A percentile compares a stretch with the other conserved stretches of the same genome.
phyloP scores from a whole-genome alignment of 2,888 invertebrate species.

The Tinea trinotella region DNA sequence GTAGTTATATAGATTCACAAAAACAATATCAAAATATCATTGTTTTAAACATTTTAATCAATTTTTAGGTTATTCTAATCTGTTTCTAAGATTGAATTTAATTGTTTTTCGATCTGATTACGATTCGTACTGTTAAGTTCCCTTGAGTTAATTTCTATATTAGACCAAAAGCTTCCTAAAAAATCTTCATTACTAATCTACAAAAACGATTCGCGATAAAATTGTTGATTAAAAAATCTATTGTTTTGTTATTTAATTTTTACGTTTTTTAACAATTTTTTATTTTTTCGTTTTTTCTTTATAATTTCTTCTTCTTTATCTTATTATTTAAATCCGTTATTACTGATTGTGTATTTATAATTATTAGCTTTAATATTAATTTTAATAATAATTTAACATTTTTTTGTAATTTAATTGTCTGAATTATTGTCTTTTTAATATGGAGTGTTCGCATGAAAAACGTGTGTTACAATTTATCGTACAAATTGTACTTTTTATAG shows the following conservation, averaged over 20 bases:
- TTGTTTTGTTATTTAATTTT: slow-evolving; percentile 67
- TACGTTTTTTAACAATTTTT: slow-evolving; percentile 31
- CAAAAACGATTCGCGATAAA: not conserved
- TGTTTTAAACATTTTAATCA: too few species aligned
- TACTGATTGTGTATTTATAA: slow-evolving; percentile 56
- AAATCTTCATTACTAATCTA: too few species aligned
- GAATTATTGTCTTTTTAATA: slow-evolving; percentile 28
- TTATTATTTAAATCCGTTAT: not conserved
- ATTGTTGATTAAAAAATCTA: slow-evolving; percentile 10
- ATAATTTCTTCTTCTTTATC: slow-evolving; percentile 28
- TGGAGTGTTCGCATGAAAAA: slow-evolving; percentile 41
- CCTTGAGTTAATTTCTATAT: too few species aligned
- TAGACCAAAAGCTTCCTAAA: too few species aligned
- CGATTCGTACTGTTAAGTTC: too few species aligned
- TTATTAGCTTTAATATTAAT: slow-evolving; percentile 62
- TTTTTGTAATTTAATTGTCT: slow-evolving; percentile 11
- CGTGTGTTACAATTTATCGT: not conserved
- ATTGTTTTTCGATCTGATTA: too few species aligned
- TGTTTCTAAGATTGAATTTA: too few species aligned
- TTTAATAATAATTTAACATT: slow-evolving; percentile 20
- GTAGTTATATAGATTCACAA: too few species aligned
- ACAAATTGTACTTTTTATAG: not conserved
- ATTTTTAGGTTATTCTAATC: too few species aligned
- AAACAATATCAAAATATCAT: too few species aligned
- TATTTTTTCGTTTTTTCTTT: slow-evolving; percentile 39